These are phyloP conservation scores for Enoplolaimus lenunculus DNA, from an alignment of 2,888 invertebrate species.

Conservation along the genomic window DNA sequence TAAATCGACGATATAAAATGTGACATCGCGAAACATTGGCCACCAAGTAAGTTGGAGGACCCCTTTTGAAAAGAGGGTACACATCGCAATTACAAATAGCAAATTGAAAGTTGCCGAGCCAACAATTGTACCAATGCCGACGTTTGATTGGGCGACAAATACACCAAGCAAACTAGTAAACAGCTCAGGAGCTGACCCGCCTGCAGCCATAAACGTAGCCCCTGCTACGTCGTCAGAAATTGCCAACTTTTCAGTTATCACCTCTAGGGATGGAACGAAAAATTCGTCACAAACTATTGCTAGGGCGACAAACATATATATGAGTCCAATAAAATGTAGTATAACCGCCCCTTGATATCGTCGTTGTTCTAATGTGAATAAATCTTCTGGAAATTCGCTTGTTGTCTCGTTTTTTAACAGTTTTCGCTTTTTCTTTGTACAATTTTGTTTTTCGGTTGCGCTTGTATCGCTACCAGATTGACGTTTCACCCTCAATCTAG, in stretches of 20 bases:
- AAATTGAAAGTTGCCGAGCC: slow-evolving; percentile 48
- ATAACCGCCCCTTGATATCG: slow-evolving; percentile 72
- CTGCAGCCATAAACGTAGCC: slow-evolving; percentile 97
- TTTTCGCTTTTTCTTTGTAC: no score
- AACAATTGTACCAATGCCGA: slow-evolving; percentile 88
- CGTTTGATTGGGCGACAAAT: slow-evolving; percentile 93
- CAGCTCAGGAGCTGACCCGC: slow-evolving; percentile 84
- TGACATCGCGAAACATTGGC: slow-evolving; percentile 37
- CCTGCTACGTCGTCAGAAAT: slow-evolving; percentile 94
- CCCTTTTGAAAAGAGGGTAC: slow-evolving; percentile 30
- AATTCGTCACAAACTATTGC: slow-evolving; percentile 99
- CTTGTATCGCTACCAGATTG: no score
- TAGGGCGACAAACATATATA: slow-evolving; percentile 96
- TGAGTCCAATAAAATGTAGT: slow-evolving; percentile 79
- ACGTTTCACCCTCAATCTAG: no score
- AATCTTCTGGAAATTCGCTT: slow-evolving; percentile 49
- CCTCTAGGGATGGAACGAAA: slow-evolving; percentile 92
- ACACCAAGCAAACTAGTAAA: slow-evolving; percentile 94
- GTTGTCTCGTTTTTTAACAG: no score
- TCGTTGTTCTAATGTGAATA: slow-evolving; percentile 70
- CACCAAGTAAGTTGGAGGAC: slow-evolving; percentile 37
- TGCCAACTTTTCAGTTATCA: slow-evolving; percentile 82
- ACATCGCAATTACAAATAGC: slow-evolving; percentile 35
- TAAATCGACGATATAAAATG: slow-evolving; percentile 34
- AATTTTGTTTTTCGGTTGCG: no score